phyloP scores from a whole-genome alignment of 2,888 invertebrate genomes.

The Romanomermis culicivorax region DNA sequence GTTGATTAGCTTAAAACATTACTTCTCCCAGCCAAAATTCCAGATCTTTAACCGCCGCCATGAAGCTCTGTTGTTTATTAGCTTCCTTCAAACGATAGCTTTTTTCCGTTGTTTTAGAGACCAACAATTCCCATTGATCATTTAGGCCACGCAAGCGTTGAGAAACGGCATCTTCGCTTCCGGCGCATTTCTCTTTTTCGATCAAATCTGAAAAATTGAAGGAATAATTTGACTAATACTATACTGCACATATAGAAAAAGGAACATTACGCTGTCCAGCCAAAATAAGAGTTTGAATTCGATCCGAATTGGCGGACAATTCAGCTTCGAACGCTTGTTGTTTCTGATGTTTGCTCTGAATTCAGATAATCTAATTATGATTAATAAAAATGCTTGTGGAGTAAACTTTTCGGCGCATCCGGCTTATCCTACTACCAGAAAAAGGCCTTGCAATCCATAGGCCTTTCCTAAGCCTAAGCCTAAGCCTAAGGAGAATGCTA shows the following conservation, averaged over 20 bases:
- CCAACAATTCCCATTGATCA: slow-evolving; percentile 63
- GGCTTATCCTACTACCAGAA: too few relatives aligned
- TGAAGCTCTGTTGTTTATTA: slow-evolving; percentile 93
- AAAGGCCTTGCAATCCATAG: too few relatives aligned
- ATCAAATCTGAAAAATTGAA: slow-evolving; percentile 34
- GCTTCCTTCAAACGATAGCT: slow-evolving; percentile 93
- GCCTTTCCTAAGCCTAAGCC: too few relatives aligned
- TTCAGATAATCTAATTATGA: slow-evolving; percentile 1
- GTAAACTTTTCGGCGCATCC: too few relatives aligned
- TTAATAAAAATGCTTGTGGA: slow-evolving; percentile 7
- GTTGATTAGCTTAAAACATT: too few relatives aligned
- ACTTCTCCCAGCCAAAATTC: slow-evolving; percentile 99
- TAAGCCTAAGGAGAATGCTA: too few relatives aligned
- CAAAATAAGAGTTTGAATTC: slow-evolving; percentile 79
- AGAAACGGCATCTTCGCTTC: slow-evolving; percentile 90
- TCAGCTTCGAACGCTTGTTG: slow-evolving; percentile 99
- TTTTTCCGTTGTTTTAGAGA: slow-evolving; percentile 92
- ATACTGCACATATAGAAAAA: background rate
- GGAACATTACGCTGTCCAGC: slow-evolving; percentile 44
- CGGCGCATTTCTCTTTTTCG: slow-evolving; percentile 84
- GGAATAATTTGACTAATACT: background rate
- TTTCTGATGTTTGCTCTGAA: slow-evolving; percentile 76
- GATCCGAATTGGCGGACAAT: slow-evolving; percentile 87
- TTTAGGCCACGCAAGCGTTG: slow-evolving; percentile 31
- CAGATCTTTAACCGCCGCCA: slow-evolving; percentile 95